Evolutionary conservation across 2,797 vertebrate species (phyloP).

Genomic region (Melanotaenia parkinsoni): DNA sequence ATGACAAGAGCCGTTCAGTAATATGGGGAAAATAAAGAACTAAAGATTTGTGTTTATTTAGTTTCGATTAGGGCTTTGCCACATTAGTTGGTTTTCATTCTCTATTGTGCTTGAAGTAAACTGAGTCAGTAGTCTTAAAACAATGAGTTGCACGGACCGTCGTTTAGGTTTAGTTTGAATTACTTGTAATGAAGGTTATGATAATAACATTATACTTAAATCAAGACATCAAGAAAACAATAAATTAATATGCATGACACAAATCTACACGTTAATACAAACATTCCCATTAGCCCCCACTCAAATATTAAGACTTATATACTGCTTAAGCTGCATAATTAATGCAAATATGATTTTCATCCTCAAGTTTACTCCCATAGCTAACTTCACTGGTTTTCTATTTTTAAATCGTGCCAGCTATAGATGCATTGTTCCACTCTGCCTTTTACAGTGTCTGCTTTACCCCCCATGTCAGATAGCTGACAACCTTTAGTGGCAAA

Average conservation of each 20-base stretch:
- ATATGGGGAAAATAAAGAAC: not conserved
- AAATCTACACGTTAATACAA: not conserved
- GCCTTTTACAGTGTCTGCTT: constrained; percentile 68
- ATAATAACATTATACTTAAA: not conserved
- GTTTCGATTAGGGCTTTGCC: not conserved
- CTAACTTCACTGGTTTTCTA: constrained; percentile 63
- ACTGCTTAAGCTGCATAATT: not conserved
- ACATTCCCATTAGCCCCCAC: not conserved
- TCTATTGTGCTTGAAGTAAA: not conserved
- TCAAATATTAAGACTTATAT: not conserved
- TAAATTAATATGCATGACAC: not conserved
- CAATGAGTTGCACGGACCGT: not conserved
- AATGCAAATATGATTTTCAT: constrained; percentile 2
- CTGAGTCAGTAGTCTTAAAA: not conserved
- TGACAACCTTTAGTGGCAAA: constrained; percentile 70
- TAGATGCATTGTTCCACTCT: constrained; percentile 72
- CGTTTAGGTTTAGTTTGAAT: not conserved
- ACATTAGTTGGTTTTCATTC: not conserved
- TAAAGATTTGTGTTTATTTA: not conserved
- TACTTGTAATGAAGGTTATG: not conserved
- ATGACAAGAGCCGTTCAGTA: constrained; percentile 31
- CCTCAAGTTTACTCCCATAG: constrained; percentile 22
- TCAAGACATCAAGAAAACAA: not conserved
- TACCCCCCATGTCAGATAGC: constrained; percentile 65
- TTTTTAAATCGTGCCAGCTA: constrained; percentile 77